These are phyloP conservation scores for Gonatopus flavifemur DNA, from an alignment of 1,140 invertebrate species.

Conservation along the genomic window DNA sequence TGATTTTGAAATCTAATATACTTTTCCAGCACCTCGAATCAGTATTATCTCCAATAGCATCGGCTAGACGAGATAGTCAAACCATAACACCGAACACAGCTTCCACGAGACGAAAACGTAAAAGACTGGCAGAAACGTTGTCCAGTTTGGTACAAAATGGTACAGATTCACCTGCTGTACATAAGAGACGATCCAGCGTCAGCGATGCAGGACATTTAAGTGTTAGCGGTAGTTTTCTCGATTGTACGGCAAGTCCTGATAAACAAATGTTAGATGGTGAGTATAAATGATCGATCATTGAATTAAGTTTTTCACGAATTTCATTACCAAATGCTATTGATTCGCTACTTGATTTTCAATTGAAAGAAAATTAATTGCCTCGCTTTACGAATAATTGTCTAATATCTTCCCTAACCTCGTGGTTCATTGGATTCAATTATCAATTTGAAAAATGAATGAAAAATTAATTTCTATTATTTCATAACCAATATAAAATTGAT, in stretches of 20 bases:
- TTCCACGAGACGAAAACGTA: conserved; percentile 69
- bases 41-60: conserved; percentile 60
- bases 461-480: not conserved
- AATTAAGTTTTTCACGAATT: too few relatives aligned
- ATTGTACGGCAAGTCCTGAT: conserved; percentile 78
- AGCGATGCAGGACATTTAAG: conserved; percentile 81
- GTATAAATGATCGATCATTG: conserved; percentile 4
- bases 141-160: conserved; percentile 60
- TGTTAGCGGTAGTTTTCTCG: conserved; percentile 83
- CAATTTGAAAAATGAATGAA: conserved; percentile 5
- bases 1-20: conserved; percentile 10
- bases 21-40: conserved; percentile 63
- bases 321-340: not conserved
- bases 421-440: conserved; percentile 28
- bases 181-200: conserved; percentile 79
- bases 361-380: conserved; percentile 1
- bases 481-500: not conserved
- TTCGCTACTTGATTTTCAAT: not conserved
- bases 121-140: conserved; percentile 66
- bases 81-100: conserved; percentile 54
- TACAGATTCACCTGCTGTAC: conserved; percentile 61
- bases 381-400: not conserved
- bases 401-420: conserved; percentile 34
- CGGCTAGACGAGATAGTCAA: conserved; percentile 47
- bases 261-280: conserved; percentile 66